Conservation (phyloP, 2,797 vertebrate species). For the Hirundo rustica region DNA sequence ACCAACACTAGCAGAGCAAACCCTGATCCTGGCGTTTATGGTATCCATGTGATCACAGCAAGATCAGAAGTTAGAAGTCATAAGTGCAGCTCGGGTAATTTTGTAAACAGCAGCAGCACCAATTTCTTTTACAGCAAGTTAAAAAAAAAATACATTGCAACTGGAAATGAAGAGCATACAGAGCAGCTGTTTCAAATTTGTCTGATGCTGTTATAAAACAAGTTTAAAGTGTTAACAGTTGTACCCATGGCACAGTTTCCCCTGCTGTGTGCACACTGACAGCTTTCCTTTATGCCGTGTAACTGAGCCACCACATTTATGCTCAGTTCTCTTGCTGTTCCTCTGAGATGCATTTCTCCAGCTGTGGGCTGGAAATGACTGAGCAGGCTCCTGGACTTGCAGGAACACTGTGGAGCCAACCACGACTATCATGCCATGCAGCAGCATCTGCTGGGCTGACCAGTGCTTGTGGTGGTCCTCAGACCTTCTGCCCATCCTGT, state of each 20-base stretch:
- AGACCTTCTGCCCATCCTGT: neutral
- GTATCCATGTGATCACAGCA: neutral
- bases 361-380: neutral
- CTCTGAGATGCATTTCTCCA: neutral
- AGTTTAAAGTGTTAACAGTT: constrained; percentile 61
- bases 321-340: neutral
- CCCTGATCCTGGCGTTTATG: neutral
- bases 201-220: constrained; percentile 44
- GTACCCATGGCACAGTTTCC: constrained; percentile 20
- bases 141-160: neutral
- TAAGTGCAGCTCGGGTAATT: constrained; percentile 13
- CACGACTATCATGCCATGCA: neutral
- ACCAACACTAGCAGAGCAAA: neutral
- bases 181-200: constrained; percentile 65
- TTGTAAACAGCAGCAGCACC: constrained; percentile 40
- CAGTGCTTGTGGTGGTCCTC: neutral
- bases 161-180: constrained; percentile 52
- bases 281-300: neutral
- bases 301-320: neutral
- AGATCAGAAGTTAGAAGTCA: constrained; percentile 8
- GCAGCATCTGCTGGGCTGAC: neutral
- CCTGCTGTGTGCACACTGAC: neutral
- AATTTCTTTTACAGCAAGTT: constrained; percentile 44
- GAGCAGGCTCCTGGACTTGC: neutral
- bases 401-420: neutral